Evolutionary conservation across 2,113 vertebrate genomes (phyloP).

Genomic region (Psilopsiagon aurifrons): DNA sequence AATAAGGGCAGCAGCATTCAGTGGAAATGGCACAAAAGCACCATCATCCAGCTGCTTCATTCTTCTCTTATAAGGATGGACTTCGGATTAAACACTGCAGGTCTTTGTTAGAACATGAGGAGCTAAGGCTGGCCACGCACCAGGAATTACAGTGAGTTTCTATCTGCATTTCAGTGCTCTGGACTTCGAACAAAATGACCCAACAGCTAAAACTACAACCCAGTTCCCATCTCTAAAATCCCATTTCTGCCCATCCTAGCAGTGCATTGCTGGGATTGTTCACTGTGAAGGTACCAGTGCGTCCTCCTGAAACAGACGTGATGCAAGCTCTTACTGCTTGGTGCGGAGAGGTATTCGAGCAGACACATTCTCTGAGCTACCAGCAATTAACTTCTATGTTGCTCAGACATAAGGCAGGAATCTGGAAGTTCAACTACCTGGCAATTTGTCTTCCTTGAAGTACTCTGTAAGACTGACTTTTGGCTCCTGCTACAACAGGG

Average conservation of each 20-base stretch:
- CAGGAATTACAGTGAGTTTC: slow-evolving; percentile 13
- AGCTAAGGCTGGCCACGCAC: background rate
- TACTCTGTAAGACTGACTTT: background rate
- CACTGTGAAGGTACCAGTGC: background rate
- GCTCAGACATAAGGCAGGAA: background rate
- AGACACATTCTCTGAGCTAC: background rate
- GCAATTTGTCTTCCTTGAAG: background rate
- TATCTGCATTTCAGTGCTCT: slow-evolving; percentile 6
- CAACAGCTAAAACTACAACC: slow-evolving; percentile 32
- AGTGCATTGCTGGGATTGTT: background rate
- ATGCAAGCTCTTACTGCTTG: background rate
- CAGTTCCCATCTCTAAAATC: background rate
- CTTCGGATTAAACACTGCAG: slow-evolving; percentile 6
- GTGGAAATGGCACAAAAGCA: background rate
- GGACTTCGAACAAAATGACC: slow-evolving; percentile 24
- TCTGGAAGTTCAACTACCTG: background rate
- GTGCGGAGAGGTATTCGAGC: background rate
- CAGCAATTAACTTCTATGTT: background rate
- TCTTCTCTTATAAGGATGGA: background rate
- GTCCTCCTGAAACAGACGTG: background rate
- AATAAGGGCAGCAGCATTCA: background rate
- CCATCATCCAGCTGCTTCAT: background rate
- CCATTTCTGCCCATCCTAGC: background rate
- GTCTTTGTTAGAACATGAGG: slow-evolving; percentile 4
- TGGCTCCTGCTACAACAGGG: background rate